phyloP scores from a whole-genome alignment of 2,113 vertebrate genomes.

The Sclerurus mexicanus region DNA sequence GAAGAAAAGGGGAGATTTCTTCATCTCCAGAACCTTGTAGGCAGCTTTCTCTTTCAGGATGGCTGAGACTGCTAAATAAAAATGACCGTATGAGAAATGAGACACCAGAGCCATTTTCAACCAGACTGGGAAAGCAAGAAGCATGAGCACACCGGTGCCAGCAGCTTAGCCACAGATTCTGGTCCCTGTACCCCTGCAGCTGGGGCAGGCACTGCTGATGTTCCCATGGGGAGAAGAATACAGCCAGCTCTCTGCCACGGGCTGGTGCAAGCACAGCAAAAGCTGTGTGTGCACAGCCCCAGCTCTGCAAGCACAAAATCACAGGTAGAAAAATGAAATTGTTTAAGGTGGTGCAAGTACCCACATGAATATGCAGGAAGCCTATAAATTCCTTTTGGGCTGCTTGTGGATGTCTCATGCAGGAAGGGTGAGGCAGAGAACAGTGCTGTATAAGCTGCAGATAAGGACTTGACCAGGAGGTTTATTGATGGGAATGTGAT shows the following conservation, averaged over 20 bases:
- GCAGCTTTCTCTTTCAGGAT: neutral
- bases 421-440: neutral
- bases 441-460: neutral
- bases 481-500: neutral
- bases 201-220: neutral
- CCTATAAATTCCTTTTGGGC: neutral
- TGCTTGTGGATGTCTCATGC: neutral
- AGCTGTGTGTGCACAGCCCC: neutral
- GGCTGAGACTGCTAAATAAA: neutral
- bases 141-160: accelerated
- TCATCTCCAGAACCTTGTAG: neutral
- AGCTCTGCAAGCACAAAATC: neutral
- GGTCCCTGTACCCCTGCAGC: neutral
- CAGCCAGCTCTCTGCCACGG: neutral
- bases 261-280: neutral
- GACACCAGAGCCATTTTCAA: neutral
- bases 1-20: neutral
- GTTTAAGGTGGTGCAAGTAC: neutral
- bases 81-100: neutral
- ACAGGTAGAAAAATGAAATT: neutral
- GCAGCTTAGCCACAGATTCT: neutral
- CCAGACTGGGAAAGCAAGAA: neutral
- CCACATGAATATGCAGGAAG: neutral
- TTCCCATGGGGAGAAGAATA: neutral
- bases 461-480: neutral